These are phyloP conservation scores for Drosophila erecta DNA, from an alignment of 1,140 invertebrate genomes.

Conservation along the genomic window DNA sequence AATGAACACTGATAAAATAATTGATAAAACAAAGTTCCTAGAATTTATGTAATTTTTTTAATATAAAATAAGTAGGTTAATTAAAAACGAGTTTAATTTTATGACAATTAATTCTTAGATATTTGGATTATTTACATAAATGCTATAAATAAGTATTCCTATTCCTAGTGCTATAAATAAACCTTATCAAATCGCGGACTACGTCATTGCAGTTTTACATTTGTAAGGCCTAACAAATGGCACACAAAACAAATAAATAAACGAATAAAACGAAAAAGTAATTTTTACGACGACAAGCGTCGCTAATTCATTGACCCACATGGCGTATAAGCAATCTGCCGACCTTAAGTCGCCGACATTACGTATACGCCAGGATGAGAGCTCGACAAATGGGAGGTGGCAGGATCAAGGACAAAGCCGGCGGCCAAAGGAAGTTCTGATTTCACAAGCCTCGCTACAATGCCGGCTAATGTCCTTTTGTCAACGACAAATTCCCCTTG, in stretches of 20 bases:
- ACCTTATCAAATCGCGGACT: slow-evolving; percentile 18
- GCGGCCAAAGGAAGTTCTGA: slow-evolving; percentile 46
- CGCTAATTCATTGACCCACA: slow-evolving; percentile 61
- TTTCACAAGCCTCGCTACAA: slow-evolving; percentile 28
- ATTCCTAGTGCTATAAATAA: slow-evolving; percentile 34
- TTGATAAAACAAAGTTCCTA: background rate
- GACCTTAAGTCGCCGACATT: slow-evolving; percentile 38
- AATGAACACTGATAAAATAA: background rate
- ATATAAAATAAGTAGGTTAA: background rate
- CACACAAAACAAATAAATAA: slow-evolving; percentile 34
- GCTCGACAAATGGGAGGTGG: slow-evolving; percentile 7
- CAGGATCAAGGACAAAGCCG: slow-evolving; percentile 45
- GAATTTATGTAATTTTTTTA: background rate
- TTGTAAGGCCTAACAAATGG: slow-evolving; percentile 37
- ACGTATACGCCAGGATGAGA: slow-evolving; percentile 28
- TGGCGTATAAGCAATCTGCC: slow-evolving; percentile 39
- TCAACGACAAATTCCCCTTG: slow-evolving; percentile 19
- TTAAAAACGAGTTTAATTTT: background rate
- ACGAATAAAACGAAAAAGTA: slow-evolving; percentile 5
- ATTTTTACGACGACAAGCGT: slow-evolving; percentile 23
- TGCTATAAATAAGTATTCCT: no score
- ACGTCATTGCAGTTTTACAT: slow-evolving; percentile 39
- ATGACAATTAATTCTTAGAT: no score
- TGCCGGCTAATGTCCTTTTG: slow-evolving; percentile 34
- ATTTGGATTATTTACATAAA: background rate